A percentile compares a stretch with the other conserved stretches of the same genome.
Conservation (phyloP, 2,797 vertebrate genomes). For the Ctenochaetus hawaiiensis region DNA sequence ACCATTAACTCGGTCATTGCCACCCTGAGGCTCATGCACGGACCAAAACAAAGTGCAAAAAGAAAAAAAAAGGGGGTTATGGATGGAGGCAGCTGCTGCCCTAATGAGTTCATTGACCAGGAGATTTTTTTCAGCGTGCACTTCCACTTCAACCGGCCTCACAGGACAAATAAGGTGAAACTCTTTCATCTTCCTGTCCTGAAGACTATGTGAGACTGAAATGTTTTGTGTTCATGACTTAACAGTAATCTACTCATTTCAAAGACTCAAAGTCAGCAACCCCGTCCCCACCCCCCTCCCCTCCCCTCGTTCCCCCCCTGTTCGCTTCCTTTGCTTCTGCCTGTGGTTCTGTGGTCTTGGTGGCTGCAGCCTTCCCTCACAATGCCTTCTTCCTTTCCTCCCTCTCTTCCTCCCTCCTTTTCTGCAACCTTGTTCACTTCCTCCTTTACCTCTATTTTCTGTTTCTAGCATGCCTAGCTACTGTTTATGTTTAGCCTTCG, state of each 20-base stretch:
- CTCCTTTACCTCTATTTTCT: slow-evolving; percentile 12
- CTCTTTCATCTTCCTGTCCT: slow-evolving; percentile 25
- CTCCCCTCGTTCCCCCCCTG: slow-evolving; percentile 12
- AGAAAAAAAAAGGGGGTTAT: slow-evolving; percentile 51
- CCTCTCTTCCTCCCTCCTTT: not conserved
- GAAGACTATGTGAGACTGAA: slow-evolving; percentile 37
- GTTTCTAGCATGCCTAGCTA: slow-evolving; percentile 39
- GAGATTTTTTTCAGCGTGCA: slow-evolving; percentile 30
- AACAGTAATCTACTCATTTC: slow-evolving; percentile 36
- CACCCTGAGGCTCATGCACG: slow-evolving; percentile 72
- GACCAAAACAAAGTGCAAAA: slow-evolving; percentile 63
- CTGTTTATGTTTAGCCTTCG: slow-evolving; percentile 28
- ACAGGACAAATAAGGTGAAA: slow-evolving; percentile 49
- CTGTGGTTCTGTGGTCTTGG: slow-evolving; percentile 38
- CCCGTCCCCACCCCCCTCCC: not conserved
- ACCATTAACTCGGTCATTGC: slow-evolving; percentile 80
- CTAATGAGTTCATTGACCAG: slow-evolving; percentile 71
- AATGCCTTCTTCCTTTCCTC: slow-evolving; percentile 6
- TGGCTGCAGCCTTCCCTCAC: slow-evolving; percentile 29
- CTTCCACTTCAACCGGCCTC: slow-evolving; percentile 64
- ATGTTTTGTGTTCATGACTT: slow-evolving; percentile 48
- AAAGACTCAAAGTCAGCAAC: slow-evolving; percentile 56
- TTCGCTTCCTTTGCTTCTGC: slow-evolving; percentile 36
- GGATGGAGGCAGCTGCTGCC: slow-evolving; percentile 79
- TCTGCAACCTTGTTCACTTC: slow-evolving; percentile 10